These are phyloP conservation scores for Pinctada fucata DNA, from an alignment of 2,888 invertebrate genomes.

Conservation along the genomic window DNA sequence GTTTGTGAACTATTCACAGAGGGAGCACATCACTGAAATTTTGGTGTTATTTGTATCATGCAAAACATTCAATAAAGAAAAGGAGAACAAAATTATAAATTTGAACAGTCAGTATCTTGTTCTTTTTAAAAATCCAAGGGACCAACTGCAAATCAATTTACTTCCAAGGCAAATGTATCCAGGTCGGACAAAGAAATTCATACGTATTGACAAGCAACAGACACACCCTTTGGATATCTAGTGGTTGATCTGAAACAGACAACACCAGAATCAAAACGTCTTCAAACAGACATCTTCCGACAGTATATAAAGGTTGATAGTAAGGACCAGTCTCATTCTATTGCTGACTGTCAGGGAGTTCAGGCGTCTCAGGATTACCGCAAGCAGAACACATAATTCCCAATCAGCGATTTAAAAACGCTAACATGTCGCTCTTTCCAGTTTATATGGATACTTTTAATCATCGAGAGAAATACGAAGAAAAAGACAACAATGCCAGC, in stretches of 20 bases:
- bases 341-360: conserved; percentile 1
- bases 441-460: conserved; percentile 1
- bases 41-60: conserved; percentile 5
- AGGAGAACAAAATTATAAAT: conserved; percentile 6
- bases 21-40: background rate
- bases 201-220: conserved; percentile 4
- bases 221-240: background rate
- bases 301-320: conserved; percentile 1
- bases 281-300: conserved; percentile 16
- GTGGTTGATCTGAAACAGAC: conserved; percentile 17
- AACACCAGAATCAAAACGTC: conserved; percentile 6
- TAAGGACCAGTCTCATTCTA: background rate
- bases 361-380: background rate
- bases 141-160: conserved; percentile 8
- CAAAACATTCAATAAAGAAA: conserved; percentile 18
- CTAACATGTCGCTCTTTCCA: background rate
- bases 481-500: background rate
- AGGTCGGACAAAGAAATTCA: conserved; percentile 6
- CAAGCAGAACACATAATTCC: too few relatives aligned
- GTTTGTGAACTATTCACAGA: background rate
- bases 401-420: background rate
- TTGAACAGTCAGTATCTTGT: conserved; percentile 18
- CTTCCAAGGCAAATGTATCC: conserved; percentile 10
- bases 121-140: conserved; percentile 17
- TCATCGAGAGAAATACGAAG: background rate